phyloP scores from a whole-genome alignment of 64 coral and sea anemone genomes.

The Dendrophyllia cribrosa region DNA sequence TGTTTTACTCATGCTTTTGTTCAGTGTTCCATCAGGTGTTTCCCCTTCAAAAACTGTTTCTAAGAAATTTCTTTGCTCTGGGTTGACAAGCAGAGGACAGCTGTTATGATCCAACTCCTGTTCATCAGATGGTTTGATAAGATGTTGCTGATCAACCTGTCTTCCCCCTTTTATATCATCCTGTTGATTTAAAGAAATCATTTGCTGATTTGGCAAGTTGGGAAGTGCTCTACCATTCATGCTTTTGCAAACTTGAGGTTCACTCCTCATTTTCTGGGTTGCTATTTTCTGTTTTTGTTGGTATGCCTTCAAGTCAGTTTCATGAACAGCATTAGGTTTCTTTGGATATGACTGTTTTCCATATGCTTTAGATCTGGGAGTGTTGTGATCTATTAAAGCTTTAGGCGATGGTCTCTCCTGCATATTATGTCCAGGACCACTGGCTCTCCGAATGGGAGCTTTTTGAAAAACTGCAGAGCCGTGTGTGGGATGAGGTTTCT shows the following conservation, averaged over 20 bases:
- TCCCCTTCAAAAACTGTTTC: conserved; percentile 37
- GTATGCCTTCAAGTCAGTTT: neutral
- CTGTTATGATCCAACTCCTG: neutral
- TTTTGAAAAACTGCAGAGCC: neutral
- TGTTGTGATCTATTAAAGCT: neutral
- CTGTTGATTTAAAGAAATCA: neutral
- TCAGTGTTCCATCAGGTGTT: conserved; percentile 23
- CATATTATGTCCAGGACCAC: neutral
- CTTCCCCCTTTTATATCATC: neutral
- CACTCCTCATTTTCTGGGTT: neutral
- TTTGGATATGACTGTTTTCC: neutral
- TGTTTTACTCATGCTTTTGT: conserved; percentile 15
- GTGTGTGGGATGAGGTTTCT: neutral
- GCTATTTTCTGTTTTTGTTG: neutral
- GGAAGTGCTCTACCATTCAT: neutral
- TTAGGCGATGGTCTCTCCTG: neutral
- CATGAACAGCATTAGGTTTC: neutral
- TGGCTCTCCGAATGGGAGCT: neutral
- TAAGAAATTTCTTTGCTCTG: neutral
- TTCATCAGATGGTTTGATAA: neutral
- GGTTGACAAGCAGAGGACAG: neutral
- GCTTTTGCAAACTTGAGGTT: neutral
- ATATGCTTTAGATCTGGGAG: neutral
- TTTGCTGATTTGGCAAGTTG: neutral
- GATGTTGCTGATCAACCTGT: neutral